phyloP scores from a whole-genome alignment of 2,113 vertebrate genomes.

The Salvator merianae region DNA sequence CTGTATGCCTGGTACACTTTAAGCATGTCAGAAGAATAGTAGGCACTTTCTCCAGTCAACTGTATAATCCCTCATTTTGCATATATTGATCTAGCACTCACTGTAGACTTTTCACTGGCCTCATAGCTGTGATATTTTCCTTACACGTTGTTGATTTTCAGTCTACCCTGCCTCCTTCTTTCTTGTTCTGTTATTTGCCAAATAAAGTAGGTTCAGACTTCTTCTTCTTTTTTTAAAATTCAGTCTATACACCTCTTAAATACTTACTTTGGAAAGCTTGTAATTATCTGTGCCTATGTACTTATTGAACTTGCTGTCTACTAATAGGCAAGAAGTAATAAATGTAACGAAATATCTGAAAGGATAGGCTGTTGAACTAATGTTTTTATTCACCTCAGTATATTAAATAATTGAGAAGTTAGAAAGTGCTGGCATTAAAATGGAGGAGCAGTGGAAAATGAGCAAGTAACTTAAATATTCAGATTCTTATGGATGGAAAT shows the following conservation, averaged over 20 bases:
- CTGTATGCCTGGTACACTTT: not conserved
- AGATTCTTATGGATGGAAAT: slow-evolving; percentile 63
- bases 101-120: not conserved
- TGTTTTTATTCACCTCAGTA: slow-evolving; percentile 54
- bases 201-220: slow-evolving; percentile 3
- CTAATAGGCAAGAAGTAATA: slow-evolving; percentile 25
- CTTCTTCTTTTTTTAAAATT: not conserved
- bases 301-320: slow-evolving; percentile 21
- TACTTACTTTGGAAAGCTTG: slow-evolving; percentile 30
- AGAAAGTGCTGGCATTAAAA: slow-evolving; percentile 56
- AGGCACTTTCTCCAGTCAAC: not conserved
- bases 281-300: slow-evolving; percentile 20
- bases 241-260: slow-evolving; percentile 19
- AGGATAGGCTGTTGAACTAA: slow-evolving; percentile 45
- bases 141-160: slow-evolving; percentile 19
- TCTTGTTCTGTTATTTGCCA: slow-evolving; percentile 24
- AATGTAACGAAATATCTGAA: slow-evolving; percentile 45
- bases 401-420: slow-evolving; percentile 61
- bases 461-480: slow-evolving; percentile 68
- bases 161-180: slow-evolving; percentile 6
- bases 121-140: not conserved
- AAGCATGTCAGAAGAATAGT: not conserved
- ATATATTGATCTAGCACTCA: not conserved
- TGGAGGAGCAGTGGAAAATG: slow-evolving; percentile 63
- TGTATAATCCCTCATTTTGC: not conserved